phyloP scores from a whole-genome alignment of 2,888 invertebrate species.

The Drosophila nigritarsus region DNA sequence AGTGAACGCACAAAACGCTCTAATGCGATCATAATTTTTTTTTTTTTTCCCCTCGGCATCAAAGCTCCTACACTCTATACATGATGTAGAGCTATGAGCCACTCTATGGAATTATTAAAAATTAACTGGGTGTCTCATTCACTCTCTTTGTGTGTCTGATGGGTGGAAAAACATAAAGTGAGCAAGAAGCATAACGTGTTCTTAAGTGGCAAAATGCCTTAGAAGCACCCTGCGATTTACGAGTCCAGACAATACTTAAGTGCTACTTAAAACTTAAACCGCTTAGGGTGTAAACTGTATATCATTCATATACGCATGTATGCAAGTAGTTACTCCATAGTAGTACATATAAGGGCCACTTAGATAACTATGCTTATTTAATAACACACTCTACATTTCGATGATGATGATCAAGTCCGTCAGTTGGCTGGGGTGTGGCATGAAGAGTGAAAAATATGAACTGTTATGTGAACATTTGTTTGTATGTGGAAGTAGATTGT shows the following conservation, averaged over 20 bases:
- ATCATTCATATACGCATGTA: slow-evolving; percentile 40
- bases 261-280: slow-evolving; percentile 80
- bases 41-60: slow-evolving; percentile 7
- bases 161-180: slow-evolving; percentile 15
- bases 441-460: slow-evolving; percentile 45
- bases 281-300: slow-evolving; percentile 66
- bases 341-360: slow-evolving; percentile 43
- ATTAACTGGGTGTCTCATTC: slow-evolving; percentile 2
- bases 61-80: slow-evolving; percentile 6
- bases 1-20: slow-evolving; percentile 52
- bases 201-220: slow-evolving; percentile 61
- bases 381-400: slow-evolving; percentile 77
- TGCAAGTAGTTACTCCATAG: slow-evolving; percentile 16
- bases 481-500: slow-evolving; percentile 13
- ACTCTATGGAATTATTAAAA: slow-evolving; percentile 46
- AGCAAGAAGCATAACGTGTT: slow-evolving; percentile 54
- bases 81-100: slow-evolving; percentile 18
- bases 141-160: background rate
- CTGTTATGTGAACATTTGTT: slow-evolving; percentile 26
- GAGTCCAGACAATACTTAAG: slow-evolving; percentile 75
- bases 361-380: slow-evolving; percentile 58
- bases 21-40: slow-evolving; percentile 41
- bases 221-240: slow-evolving; percentile 67
- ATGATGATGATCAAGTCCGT: slow-evolving; percentile 80
- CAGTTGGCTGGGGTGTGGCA: slow-evolving; percentile 54